Evolutionary conservation across 2,113 vertebrate genomes (phyloP).

Genomic region (Rhodinocichla rosea): DNA sequence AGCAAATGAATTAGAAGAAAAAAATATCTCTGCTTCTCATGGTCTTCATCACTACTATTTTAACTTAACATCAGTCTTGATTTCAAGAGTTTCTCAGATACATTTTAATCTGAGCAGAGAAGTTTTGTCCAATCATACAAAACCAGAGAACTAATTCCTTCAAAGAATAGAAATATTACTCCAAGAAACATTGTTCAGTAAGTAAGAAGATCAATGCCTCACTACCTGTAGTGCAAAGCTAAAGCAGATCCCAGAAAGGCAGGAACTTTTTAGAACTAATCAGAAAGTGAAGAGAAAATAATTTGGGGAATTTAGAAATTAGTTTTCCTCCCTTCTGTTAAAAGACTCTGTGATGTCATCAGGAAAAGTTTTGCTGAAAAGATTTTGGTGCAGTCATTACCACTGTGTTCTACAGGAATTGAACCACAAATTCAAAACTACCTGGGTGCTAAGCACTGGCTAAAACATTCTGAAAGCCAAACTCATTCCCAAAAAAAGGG

Average conservation of each 20-base stretch:
- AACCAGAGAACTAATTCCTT: background rate
- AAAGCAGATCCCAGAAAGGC: background rate
- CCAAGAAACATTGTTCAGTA: background rate
- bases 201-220: background rate
- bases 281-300: background rate
- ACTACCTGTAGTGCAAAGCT: background rate
- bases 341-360: background rate
- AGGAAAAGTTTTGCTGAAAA: background rate
- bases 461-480: background rate
- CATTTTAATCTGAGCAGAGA: background rate
- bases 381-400: background rate
- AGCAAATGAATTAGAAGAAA: slow-evolving; percentile 19
- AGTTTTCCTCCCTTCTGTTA: background rate
- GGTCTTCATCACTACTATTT: background rate
- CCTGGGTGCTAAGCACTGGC: background rate
- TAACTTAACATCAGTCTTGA: background rate
- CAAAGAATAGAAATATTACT: background rate
- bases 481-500: background rate
- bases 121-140: background rate
- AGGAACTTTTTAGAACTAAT: background rate
- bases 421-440: background rate
- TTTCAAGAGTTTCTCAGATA: background rate
- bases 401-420: background rate
- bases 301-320: background rate
- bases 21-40: background rate